Evolutionary conservation across 2,113 vertebrate genomes (phyloP), one percentile per base, ranked within the genome.

Genomic region (Pterocles burchelli): DNA sequence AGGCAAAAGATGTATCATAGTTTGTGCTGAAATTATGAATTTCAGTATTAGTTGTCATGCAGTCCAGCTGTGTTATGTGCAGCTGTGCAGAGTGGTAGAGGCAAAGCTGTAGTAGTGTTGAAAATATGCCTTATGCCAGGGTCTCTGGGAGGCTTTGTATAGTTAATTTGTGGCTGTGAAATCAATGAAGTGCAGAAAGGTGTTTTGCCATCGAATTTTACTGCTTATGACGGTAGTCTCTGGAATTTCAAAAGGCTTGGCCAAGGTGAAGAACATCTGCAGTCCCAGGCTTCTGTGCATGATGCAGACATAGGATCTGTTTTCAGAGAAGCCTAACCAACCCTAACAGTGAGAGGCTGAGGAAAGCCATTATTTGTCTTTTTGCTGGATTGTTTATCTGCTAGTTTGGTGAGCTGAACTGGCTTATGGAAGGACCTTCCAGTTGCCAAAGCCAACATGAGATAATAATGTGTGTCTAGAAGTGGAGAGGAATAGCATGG

Each of bases 221-320:
- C 13, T 11, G 17, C 62, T 88, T 73, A 22, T 94, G 45, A 45
- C 1, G 18, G 19, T 0, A 0, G 22, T 79, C 36, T 11, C 16
- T 82, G 38, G 45, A 33, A 78, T 94, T 96, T 88, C 82, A 85
- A 48, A 93, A 51, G 36, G 14, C 43, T 85, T 89, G 93, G n/a
- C 34, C 31, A 45, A 46, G n/a, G n/a, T 38, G 36, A 72, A 2
- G 31, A 58, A 49, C 36, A 36, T 84, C 43, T 81, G 61, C 36
- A 51, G 29, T 67, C 43, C 25, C 11, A 58, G 31, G 6, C 51
- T 88, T 85, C 14, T 45, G 75, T 49, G 28, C 8, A 2, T 73
- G 59, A 18, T 0, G 2, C 46, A 68, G 66, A 38, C 43, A 7
- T 18, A 48, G 22, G 24, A 59, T 85, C 0, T 74, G 18, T 85